These are phyloP conservation scores for Mesochorus sp. DNA, from an alignment of 2,888 invertebrate genomes.

Conservation along the genomic window DNA sequence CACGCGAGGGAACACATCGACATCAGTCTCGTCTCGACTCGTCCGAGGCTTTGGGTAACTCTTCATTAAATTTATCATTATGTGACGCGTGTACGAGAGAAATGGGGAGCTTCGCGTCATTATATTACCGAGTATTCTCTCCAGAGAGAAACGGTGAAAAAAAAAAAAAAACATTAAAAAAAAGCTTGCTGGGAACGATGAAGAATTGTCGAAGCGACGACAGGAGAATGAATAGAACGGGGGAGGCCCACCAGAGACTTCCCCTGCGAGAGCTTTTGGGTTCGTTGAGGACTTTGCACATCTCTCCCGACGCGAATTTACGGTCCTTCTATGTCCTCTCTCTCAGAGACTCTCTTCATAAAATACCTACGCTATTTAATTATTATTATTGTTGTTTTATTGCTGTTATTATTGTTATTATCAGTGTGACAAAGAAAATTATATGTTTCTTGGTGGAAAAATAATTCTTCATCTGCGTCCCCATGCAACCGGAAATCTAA, in stretches of 20 bases:
- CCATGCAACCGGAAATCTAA: neutral
- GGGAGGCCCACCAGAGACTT: slow-evolving; percentile 61
- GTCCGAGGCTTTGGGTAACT: slow-evolving; percentile 31
- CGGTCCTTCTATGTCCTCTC: slow-evolving; percentile 42
- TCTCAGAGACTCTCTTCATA: neutral
- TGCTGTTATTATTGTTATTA: too few relatives aligned
- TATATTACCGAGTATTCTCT: slow-evolving; percentile 46
- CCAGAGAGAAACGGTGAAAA: neutral
- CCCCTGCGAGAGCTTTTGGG: slow-evolving; percentile 67
- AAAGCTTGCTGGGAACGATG: slow-evolving; percentile 6
- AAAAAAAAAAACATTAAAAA: neutral
- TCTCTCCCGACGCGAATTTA: slow-evolving; percentile 25
- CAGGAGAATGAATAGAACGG: slow-evolving; percentile 45
- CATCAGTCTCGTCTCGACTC: slow-evolving; percentile 14
- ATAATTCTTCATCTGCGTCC: slow-evolving; percentile 24
- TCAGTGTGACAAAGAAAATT: slow-evolving; percentile 19
- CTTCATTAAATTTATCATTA: slow-evolving; percentile 64
- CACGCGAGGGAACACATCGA: slow-evolving; percentile 9
- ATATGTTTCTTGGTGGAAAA: neutral
- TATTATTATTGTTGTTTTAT: too few relatives aligned
- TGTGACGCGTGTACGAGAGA: slow-evolving; percentile 52
- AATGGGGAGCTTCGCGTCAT: slow-evolving; percentile 54
- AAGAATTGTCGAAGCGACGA: slow-evolving; percentile 53
- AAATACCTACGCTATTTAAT: too few relatives aligned
- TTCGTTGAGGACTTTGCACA: slow-evolving; percentile 49